Base-by-base conservation (phyloP, 1,140 invertebrate genomes). In the Theocolax elegans region DNA sequence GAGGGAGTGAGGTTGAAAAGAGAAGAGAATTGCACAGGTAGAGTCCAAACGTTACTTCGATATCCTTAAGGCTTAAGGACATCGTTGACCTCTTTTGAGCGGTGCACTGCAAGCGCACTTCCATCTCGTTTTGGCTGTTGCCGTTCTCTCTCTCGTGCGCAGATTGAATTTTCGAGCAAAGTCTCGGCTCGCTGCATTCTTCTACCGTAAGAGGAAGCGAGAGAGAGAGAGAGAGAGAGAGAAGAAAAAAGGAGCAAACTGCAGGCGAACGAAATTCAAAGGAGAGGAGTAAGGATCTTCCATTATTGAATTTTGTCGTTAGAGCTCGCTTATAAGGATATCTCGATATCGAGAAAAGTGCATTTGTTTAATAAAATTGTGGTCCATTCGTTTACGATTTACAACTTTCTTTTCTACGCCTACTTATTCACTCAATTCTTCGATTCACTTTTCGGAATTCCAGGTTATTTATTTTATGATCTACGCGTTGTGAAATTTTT, bases 51-150 rank as follows among this genome's bases (percentile, higher is more conserved):
- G 19, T 13, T 42, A 62, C 62, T 74, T 77, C 74, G 71, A 75
- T 75, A 77, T 76, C 72, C 73, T 79, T 79, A 80, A 81, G 81
- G 78, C 79, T 77, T 81, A 79, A 83, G 81, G 76, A 80, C 78
- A 73, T 84, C 76, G 78, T 82, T 82, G 82, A 84, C 81, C 82
- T 81, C 77, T 62, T 80, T 82, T 74, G 65, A 71, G 49, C 65
- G 66, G 40, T 25, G 69, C 71, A 71, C 42, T 40, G 23, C 23
- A 46, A 56, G 40, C 42, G 29, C 40, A 10, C 49, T 46, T 51
- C 42, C 27, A 66, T 64, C 63, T 74, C 67, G 67, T 74, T 74
- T 76, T 71, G 64, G 66, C 19, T 23, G 40, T 64, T 19, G 66
- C 49, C 51, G 51, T 53, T 13, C 4, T 35, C 31, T 56, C 51